Conservation (phyloP, 2,113 vertebrate genomes). For the Trichomycterus rosablanca region DNA sequence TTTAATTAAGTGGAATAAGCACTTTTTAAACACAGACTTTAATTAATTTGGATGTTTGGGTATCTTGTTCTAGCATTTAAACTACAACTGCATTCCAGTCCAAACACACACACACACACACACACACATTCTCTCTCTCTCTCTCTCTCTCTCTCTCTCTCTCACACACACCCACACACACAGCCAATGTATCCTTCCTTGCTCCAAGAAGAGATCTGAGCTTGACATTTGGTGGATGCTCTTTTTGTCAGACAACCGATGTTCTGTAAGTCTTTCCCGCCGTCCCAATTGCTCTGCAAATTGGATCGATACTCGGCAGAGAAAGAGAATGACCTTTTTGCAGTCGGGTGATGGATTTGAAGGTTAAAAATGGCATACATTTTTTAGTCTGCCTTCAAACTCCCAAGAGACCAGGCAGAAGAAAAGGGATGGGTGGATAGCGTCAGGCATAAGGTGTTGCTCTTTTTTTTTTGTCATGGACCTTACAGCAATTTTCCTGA, state of each 20-base stretch:
- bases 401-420: conserved; percentile 17
- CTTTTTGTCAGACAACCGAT: conserved; percentile 49
- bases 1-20: too few species aligned
- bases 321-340: conserved; percentile 43
- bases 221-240: conserved; percentile 33
- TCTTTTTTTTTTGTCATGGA: conserved; percentile 19
- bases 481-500: conserved; percentile 46
- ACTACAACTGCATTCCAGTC: too few species aligned
- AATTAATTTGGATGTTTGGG: too few species aligned
- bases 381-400: conserved; percentile 31
- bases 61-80: too few species aligned
- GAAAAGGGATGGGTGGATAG: neutral
- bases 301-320: conserved; percentile 41
- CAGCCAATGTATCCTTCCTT: conserved; percentile 21
- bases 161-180: neutral
- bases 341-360: conserved; percentile 36
- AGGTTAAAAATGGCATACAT: conserved; percentile 50
- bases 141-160: neutral
- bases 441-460: conserved; percentile 8
- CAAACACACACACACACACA: too few species aligned
- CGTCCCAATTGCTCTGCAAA: conserved; percentile 29
- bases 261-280: conserved; percentile 36
- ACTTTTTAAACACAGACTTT: too few species aligned
- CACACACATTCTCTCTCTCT: too few species aligned
- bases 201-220: conserved; percentile 40